phyloP scores from a whole-genome alignment of 2,113 vertebrate species.

The Apistogramma diplotaenia region DNA sequence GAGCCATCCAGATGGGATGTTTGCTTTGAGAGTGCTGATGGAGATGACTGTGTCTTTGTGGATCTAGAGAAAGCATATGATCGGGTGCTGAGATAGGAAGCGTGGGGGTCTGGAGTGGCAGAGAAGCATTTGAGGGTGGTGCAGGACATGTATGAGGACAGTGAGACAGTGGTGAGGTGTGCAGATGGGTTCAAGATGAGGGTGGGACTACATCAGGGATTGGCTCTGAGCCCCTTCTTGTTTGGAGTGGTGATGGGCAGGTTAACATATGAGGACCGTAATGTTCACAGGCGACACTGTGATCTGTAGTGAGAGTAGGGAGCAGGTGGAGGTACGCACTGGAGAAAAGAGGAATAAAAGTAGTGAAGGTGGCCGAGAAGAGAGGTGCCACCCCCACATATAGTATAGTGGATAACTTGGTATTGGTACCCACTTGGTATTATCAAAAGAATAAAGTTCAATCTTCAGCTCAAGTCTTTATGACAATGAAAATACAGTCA shows the following conservation, averaged over 20 bases:
- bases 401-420: background rate
- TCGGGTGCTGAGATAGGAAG: background rate
- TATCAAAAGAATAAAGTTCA: background rate
- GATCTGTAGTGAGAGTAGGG: background rate
- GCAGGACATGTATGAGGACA: background rate
- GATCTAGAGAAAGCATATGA: background rate
- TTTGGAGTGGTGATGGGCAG: background rate
- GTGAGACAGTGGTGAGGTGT: background rate
- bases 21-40: background rate
- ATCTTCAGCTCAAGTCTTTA: background rate
- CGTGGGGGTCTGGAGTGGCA: background rate
- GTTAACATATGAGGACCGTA: too few species aligned
- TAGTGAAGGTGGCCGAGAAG: too few species aligned
- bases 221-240: background rate
- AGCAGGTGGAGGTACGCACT: background rate
- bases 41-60: background rate
- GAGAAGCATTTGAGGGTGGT: background rate
- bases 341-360: background rate
- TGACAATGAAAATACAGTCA: background rate
- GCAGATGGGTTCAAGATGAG: background rate
- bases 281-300: background rate
- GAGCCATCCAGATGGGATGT: too few species aligned
- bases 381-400: too few species aligned
- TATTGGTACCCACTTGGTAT: background rate
- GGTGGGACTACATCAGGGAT: too few species aligned